phyloP scores from a whole-genome alignment of 1,140 invertebrate genomes.

The Pogonognathellus flavescens region DNA sequence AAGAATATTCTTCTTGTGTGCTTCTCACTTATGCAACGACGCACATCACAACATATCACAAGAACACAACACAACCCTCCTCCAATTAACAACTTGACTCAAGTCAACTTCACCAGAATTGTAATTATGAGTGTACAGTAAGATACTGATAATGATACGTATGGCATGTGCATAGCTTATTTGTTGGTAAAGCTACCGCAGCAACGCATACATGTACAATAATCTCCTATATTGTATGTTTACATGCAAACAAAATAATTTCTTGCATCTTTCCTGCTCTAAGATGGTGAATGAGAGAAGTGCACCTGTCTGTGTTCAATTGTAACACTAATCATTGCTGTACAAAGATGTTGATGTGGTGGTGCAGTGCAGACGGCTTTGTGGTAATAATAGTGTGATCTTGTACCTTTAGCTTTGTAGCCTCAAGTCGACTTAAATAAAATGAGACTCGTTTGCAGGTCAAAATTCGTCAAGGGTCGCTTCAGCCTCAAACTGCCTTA shows the following conservation, averaged over 20 bases:
- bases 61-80: not conserved
- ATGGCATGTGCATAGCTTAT: too few relatives aligned
- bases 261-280: too few relatives aligned
- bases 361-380: too few relatives aligned
- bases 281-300: too few relatives aligned
- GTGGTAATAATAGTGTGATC: not conserved
- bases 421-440: not conserved
- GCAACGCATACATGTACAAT: too few relatives aligned
- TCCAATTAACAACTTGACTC: slow-evolving; percentile 40
- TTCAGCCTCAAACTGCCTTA: slow-evolving; percentile 37
- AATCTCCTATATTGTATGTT: too few relatives aligned
- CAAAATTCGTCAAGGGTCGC: slow-evolving; percentile 47
- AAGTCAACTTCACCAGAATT: slow-evolving; percentile 21
- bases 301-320: too few relatives aligned
- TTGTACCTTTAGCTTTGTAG: not conserved
- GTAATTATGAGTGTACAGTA: slow-evolving; percentile 27
- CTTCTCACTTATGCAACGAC: not conserved
- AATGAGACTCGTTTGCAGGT: slow-evolving; percentile 28
- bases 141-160: too few relatives aligned
- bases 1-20: not conserved
- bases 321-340: too few relatives aligned
- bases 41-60: slow-evolving; percentile 32
- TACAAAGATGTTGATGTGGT: too few relatives aligned
- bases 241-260: too few relatives aligned
- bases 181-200: too few relatives aligned